Conservation (phyloP, 1,140 invertebrate species). For the Lasioglossum baleicum region DNA sequence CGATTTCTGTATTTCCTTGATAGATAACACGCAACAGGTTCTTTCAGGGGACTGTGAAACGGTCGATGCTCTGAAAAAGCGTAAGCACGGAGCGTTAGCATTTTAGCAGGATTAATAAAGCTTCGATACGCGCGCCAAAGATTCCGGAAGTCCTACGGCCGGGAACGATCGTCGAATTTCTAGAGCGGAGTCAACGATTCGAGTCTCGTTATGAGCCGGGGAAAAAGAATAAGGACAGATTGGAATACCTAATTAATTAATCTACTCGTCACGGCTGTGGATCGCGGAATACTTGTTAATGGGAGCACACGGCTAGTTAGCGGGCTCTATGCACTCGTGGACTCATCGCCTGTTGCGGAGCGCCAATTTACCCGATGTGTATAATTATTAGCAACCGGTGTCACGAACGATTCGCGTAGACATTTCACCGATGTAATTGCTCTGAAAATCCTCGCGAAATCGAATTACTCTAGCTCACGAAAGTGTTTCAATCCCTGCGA, state of each 20-base stretch:
- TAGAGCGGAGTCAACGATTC: conserved; percentile 63
- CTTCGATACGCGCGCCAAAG: not conserved
- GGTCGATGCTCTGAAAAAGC: not conserved
- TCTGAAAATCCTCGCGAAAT: not conserved
- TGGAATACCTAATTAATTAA: conserved; percentile 69
- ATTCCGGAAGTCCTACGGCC: conserved; percentile 22
- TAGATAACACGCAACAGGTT: not conserved
- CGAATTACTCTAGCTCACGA: not conserved
- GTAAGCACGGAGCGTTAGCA: not conserved
- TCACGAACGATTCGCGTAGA: conserved; percentile 32
- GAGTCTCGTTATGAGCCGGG: conserved; percentile 31
- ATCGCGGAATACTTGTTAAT: conserved; percentile 78
- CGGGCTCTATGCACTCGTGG: conserved; percentile 9
- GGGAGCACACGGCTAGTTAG: conserved; percentile 72
- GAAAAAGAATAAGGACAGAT: conserved; percentile 49
- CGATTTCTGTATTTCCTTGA: not conserved
- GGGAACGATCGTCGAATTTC: conserved; percentile 54
- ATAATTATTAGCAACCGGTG: conserved; percentile 33
- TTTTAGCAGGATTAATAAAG: not conserved
- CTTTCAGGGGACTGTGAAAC: no score
- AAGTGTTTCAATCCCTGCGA: no score
- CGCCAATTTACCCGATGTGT: conserved; percentile 9
- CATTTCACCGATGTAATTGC: not conserved
- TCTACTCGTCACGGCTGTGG: conserved; percentile 55
- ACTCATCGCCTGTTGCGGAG: not conserved